Evolutionary conservation across 2,888 invertebrate species (phyloP), one percentile per base, ranked within the genome.

Genomic region (Theodoxus fluviatilis): DNA sequence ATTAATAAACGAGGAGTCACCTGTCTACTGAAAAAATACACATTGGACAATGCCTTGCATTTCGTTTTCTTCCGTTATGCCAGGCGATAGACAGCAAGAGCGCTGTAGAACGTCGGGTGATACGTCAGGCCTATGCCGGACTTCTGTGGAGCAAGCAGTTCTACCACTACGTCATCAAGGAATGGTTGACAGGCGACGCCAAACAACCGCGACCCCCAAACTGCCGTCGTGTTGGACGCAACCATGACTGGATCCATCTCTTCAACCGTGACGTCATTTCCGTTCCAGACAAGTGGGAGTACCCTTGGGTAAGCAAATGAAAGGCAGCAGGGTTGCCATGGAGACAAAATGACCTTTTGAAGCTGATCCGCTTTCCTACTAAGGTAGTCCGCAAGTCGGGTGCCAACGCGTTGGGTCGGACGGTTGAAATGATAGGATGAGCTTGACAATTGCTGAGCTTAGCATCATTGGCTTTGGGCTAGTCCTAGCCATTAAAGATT

Each of bases 251-350:
- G 87, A 47, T 35, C 12, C 86, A 87, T 70, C 76, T 87, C 47
- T 82, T 79, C 71, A 87, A 86, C 76, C 73, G 81, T 22, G 87
- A 87, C 71, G 76, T 87, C 57, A 80, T 87, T 49, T 85, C 86
- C n/a, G 83, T 87, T 83, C 87, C 87, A 1, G 87, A 87, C 76
- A 87, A 87, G 72, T 87, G 87, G 87, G 87, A 87, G 74, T 87
- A 87, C 72, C 87, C 87, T 7, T 87, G 87, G 87, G 86, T 87
- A 74, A 75, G 77, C 73, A 18, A 49, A 0, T 9, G 22, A 31
- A 9, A 15, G n/a, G n/a, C n/a, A n/a, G n/a, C n/a, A n/a, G n/a
- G n/a, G n/a, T n/a, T n/a, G n/a, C n/a, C n/a, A n/a, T n/a, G n/a
- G n/a, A n/a, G n/a, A n/a, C n/a, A n/a, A n/a, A n/a, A n/a, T n/a